Base-by-base conservation (phyloP, 1,140 invertebrate species). In the Pteromalus puparum region DNA sequence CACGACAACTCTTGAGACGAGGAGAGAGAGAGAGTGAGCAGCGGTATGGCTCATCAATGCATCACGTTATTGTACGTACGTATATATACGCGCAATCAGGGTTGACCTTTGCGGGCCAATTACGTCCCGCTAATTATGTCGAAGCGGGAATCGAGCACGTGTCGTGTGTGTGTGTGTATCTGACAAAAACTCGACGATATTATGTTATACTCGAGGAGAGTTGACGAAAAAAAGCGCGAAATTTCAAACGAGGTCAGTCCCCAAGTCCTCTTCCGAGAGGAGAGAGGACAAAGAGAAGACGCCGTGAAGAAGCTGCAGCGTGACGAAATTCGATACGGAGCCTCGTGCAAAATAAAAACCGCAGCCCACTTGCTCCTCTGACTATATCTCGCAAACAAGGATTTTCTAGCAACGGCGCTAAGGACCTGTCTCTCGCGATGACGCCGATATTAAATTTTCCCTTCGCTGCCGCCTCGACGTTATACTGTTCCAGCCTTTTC, bases 371-470 rank as follows among this genome's bases (percentile, higher is more conserved):
- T 24, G 67, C 28, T 53, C 48, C 48, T 53, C 48, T n/a, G 5
- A 53, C 48, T 53, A 53, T 13, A 46, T 48, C 28, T 70, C 68
- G 68, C 68, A 70, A 70, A 70, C 68, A 70, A 70, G 26, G 12
- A 70, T 70, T 70, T 70, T 26, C 68, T 15, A 28, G 26, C 24
- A 5, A 34, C 30, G 24, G 68, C 68, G 68, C 26, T 30, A 30
- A 70, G 68, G 68, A 70, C 24, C 68, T 70, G 68, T 70, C 68
- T 61, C 53, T 53, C 48, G 67, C 13, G 2, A 30, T 30, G 67
- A 26, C 28, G 67, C 24, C 26, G 28, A 70, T 70, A 70, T 70
- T 70, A 70, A 70, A 70, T 70, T 70, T 70, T 70, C 21, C 21
- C 53, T 61, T n/a, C 53, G 6, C 53, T n/a, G 5, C 21, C 2